Conservation (phyloP, 1,140 invertebrate genomes). For the Aporrectodea caliginosa region DNA sequence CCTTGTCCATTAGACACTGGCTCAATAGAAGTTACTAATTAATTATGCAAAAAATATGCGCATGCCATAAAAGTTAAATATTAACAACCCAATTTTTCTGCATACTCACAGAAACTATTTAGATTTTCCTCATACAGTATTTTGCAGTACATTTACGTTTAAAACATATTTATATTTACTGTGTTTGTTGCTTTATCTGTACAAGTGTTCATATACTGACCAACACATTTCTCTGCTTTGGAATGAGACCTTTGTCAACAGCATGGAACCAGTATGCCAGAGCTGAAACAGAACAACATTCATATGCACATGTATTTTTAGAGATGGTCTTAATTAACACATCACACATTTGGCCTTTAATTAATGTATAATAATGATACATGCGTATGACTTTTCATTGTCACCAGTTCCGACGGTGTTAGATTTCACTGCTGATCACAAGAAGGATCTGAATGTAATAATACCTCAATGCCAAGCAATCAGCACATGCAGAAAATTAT, state of each 20-base stretch:
- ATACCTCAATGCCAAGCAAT: too few relatives aligned
- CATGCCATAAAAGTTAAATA: not conserved
- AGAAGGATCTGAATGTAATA: not conserved
- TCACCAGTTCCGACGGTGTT: too few relatives aligned
- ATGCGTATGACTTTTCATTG: not conserved
- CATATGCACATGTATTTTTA: not conserved
- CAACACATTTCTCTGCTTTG: conserved; percentile 37
- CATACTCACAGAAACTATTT: not conserved
- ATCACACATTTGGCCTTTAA: too few relatives aligned
- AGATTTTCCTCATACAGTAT: not conserved
- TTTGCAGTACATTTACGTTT: conserved; percentile 4
- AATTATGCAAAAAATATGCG: too few relatives aligned
- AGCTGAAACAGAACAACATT: conserved; percentile 34
- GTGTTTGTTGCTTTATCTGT: too few relatives aligned
- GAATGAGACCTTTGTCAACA: conserved; percentile 34
- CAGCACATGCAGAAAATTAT: too few relatives aligned
- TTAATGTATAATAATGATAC: not conserved
- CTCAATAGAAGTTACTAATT: too few relatives aligned
- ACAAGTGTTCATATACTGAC: conserved; percentile 37
- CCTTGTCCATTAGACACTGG: too few relatives aligned
- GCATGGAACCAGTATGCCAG: conserved; percentile 40
- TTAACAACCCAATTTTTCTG: not conserved
- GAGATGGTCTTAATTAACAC: too few relatives aligned
- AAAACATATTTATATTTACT: too few relatives aligned
- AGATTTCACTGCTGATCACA: too few relatives aligned